phyloP scores from a whole-genome alignment of 2,113 vertebrate genomes.

The Rhinogobius similis region DNA sequence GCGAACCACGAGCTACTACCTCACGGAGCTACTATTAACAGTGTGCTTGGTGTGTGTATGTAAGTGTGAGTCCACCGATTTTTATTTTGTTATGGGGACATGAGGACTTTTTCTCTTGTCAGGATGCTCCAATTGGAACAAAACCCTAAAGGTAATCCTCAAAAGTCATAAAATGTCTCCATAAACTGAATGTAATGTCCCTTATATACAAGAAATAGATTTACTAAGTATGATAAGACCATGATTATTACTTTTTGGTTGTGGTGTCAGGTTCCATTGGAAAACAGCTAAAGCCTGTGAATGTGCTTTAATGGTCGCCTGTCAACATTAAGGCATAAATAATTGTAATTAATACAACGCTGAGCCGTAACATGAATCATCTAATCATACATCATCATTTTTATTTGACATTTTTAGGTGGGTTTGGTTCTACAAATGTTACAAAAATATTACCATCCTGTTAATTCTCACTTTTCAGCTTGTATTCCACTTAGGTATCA shows the following conservation, averaged over 20 bases:
- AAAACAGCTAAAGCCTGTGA: background rate
- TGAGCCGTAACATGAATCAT: constrained; percentile 2
- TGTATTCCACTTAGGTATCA: too few relatives aligned
- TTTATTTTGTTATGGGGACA: constrained; percentile 1
- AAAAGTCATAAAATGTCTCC: constrained; percentile 3
- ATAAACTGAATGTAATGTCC: background rate
- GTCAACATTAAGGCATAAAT: constrained; percentile 4
- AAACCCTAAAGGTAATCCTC: background rate
- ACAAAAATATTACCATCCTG: background rate
- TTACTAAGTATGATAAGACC: background rate
- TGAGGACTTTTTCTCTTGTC: background rate
- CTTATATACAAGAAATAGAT: background rate
- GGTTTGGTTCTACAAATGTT: background rate
- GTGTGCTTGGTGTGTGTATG: constrained; percentile 20
- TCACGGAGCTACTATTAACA: constrained; percentile 60
- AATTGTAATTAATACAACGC: constrained; percentile 2
- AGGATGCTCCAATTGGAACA: background rate
- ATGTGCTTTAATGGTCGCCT: background rate
- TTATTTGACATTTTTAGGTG: background rate
- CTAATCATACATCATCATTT: background rate
- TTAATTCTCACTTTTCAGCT: too few relatives aligned
- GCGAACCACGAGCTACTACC: constrained; percentile 66
- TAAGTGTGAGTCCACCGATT: background rate
- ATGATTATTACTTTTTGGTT: constrained; percentile 5
- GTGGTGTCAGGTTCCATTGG: background rate